These are phyloP conservation scores for Pseudotriccus pelzelni DNA, from an alignment of 2,797 vertebrate genomes.

Conservation along the genomic window DNA sequence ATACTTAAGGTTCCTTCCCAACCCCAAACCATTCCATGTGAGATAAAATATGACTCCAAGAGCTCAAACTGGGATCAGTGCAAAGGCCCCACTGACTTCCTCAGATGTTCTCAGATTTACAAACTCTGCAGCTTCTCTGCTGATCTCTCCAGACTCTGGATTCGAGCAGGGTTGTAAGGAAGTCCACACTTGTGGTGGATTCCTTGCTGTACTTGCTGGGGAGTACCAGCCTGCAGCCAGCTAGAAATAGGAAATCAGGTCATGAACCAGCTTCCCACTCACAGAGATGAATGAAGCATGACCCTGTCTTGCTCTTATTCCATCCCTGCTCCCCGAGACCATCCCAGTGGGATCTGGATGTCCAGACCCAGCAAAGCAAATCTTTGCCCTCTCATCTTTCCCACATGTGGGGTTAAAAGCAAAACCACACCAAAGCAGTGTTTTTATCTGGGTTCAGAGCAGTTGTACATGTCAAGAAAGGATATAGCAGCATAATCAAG, in stretches of 20 bases:
- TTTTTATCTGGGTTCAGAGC: not conserved
- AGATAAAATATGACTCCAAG: not conserved
- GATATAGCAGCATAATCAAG: not conserved
- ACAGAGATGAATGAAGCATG: not conserved
- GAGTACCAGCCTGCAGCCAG: not conserved
- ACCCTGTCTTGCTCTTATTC: rapidly evolving
- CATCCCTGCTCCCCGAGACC: not conserved
- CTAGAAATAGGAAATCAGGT: not conserved
- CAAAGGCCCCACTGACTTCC: not conserved
- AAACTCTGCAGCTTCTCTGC: not conserved
- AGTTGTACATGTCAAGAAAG: not conserved
- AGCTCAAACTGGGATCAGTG: not conserved
- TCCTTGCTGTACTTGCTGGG: not conserved
- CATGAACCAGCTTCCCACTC: not conserved
- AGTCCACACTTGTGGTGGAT: not conserved
- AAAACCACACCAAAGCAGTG: not conserved
- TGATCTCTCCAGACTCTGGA: not conserved
- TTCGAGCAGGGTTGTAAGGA: not conserved
- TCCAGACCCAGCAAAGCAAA: not conserved
- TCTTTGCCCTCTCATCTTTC: not conserved
- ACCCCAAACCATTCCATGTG: not conserved
- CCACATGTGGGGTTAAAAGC: not conserved
- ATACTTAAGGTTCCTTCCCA: not conserved
- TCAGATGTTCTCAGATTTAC: not conserved
- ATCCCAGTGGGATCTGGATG: rapidly evolving